Evolutionary conservation across 2,888 invertebrate genomes (phyloP).

Genomic region (Lepidocyrtinus sp.): DNA sequence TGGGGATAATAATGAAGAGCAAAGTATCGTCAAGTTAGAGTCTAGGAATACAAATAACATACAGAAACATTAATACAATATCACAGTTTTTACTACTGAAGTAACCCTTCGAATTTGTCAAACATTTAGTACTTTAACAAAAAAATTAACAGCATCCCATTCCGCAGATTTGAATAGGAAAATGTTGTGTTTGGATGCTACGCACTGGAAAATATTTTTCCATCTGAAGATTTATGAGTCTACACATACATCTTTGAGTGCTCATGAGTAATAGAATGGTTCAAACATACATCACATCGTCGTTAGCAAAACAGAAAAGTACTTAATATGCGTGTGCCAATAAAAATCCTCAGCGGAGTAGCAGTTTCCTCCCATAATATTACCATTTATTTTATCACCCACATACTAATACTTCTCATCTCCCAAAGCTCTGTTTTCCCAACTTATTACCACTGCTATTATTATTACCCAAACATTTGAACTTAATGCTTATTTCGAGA

Average conservation of each 20-base stretch:
- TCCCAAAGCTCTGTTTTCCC: not conserved
- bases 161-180: too few species aligned
- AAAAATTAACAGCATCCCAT: not conserved
- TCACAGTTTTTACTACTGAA: not conserved
- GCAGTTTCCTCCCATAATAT: slow-evolving; percentile 1
- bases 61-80: too few species aligned
- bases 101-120: not conserved
- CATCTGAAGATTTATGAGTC: slow-evolving; percentile 1
- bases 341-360: not conserved
- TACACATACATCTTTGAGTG: not conserved
- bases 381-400: slow-evolving; percentile 9
- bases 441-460: not conserved
- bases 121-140: not conserved
- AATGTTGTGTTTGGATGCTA: too few species aligned
- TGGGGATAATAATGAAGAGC: too few species aligned
- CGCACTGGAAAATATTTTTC: not conserved
- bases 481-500: not conserved
- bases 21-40: too few species aligned
- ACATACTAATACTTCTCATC: not conserved
- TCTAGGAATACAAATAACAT: too few species aligned
- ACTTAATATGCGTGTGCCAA: slow-evolving; percentile 1
- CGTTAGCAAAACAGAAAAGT: not conserved
- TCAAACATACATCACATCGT: not conserved
- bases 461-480: slow-evolving; percentile 6
- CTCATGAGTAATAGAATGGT: not conserved